Conservation (phyloP, 2,888 invertebrate species). For the Smittia sp. region DNA sequence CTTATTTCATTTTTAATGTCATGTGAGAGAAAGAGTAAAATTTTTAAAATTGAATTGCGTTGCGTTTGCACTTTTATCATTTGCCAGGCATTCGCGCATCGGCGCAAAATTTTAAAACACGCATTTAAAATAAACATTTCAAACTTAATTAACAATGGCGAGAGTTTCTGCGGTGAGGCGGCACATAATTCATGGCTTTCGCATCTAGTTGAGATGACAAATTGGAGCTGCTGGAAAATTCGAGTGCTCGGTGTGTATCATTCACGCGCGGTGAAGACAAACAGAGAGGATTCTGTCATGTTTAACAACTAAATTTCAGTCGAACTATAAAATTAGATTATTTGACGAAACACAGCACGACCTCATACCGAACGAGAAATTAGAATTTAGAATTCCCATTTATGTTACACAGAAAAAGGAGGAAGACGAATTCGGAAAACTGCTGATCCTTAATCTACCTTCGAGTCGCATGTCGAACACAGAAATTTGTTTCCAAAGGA, state of each 20-base stretch:
- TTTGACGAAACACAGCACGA: background rate
- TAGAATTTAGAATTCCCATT: background rate
- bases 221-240: background rate
- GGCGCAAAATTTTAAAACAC: background rate
- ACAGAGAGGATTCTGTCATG: background rate
- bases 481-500: background rate
- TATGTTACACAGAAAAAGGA: background rate
- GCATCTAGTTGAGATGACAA: background rate
- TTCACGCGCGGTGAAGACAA: background rate
- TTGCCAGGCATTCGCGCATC: background rate
- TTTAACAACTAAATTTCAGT: background rate
- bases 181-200: slow-evolving; percentile 4
- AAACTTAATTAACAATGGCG: slow-evolving; percentile 29
- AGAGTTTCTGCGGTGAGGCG: slow-evolving; percentile 17
- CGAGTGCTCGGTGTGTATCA: background rate
- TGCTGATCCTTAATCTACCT: slow-evolving; percentile 2
- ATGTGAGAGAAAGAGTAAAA: background rate
- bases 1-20: slow-evolving; percentile 37
- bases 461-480: background rate
- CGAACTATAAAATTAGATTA: slow-evolving; percentile 8
- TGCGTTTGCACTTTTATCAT: slow-evolving; percentile 18
- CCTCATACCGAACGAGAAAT: background rate
- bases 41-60: slow-evolving; percentile 18
- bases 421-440: background rate
- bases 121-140: slow-evolving; percentile 27